A percentile compares a stretch with the other conserved stretches of the same genome.
Evolutionary conservation across 2,888 invertebrate species (phyloP).

Genomic region (Mayetiola destructor): DNA sequence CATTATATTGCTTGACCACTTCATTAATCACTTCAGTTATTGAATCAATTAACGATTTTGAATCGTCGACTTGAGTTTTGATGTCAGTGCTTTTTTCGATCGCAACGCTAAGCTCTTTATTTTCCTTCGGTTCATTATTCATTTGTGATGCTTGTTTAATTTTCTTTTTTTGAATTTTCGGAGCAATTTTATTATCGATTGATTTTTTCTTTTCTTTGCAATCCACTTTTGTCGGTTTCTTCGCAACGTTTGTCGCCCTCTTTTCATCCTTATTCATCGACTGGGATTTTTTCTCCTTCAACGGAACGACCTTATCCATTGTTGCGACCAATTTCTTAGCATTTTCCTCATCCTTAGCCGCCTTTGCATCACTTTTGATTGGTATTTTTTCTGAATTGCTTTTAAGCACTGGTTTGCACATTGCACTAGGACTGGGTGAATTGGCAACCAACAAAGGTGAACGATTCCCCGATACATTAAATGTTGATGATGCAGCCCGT

Average conservation of each 20-base stretch:
- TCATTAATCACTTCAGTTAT: not conserved
- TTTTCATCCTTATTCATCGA: constrained; percentile 20
- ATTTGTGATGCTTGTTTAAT: not conserved
- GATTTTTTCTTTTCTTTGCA: not conserved
- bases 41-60: constrained; percentile 2
- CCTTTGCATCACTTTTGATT: not conserved
- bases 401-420: not conserved
- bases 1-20: constrained; percentile 5
- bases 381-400: not conserved
- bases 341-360: not conserved
- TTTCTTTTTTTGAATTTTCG: not conserved
- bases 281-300: constrained; percentile 21
- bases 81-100: constrained; percentile 6
- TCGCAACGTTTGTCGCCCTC: not conserved
- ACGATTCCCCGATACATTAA: constrained; percentile 4
- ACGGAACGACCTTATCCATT: constrained; percentile 20
- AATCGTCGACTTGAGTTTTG: constrained; percentile 4
- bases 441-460: not conserved
- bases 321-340: constrained; percentile 19
- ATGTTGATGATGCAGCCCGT: constrained; percentile 29
- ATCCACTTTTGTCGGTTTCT: not conserved
- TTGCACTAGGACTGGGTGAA: not conserved
- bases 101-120: not conserved
- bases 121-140: not conserved
- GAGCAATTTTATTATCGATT: not conserved